Percentiles rank a stretch among this genome's conserved stretches.
Evolutionary conservation across 2,113 vertebrate species (phyloP).

Genomic region (Daphoenositta chrysoptera): DNA sequence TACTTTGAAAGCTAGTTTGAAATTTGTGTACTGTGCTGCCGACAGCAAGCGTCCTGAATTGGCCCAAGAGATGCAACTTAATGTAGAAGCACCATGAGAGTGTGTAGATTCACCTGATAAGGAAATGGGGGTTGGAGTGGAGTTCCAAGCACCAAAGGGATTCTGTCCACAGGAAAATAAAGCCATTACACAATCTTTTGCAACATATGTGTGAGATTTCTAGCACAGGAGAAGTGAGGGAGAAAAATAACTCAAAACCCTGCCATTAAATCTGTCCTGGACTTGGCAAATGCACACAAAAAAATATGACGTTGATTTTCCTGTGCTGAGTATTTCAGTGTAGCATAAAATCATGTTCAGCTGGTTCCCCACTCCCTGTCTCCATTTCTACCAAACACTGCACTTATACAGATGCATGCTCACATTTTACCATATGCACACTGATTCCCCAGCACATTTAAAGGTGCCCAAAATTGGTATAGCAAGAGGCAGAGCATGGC

Average conservation of each 20-base stretch:
- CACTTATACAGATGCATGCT: neutral
- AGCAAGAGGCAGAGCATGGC: neutral
- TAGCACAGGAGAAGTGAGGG: neutral
- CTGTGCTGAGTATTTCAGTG: neutral
- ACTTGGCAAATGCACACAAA: neutral
- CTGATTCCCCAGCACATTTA: neutral
- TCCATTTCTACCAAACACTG: neutral
- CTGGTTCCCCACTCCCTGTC: neutral
- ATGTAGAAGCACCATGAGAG: neutral
- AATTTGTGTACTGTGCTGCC: neutral
- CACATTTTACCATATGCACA: neutral
- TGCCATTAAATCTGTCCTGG: neutral
- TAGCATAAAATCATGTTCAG: neutral
- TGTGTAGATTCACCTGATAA: neutral
- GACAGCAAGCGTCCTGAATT: neutral
- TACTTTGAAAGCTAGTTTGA: conserved; percentile 29
- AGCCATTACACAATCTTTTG: neutral
- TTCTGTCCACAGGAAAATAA: neutral
- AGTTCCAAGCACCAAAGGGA: neutral
- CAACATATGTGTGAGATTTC: neutral
- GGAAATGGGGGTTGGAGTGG: neutral
- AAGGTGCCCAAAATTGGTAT: neutral
- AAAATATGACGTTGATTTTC: neutral
- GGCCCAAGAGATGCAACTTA: neutral
- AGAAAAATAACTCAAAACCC: neutral